Evolutionary conservation across 2,888 invertebrate species (phyloP), one percentile per base, ranked within the genome.

Genomic region (Dicyrtomina minuta): DNA sequence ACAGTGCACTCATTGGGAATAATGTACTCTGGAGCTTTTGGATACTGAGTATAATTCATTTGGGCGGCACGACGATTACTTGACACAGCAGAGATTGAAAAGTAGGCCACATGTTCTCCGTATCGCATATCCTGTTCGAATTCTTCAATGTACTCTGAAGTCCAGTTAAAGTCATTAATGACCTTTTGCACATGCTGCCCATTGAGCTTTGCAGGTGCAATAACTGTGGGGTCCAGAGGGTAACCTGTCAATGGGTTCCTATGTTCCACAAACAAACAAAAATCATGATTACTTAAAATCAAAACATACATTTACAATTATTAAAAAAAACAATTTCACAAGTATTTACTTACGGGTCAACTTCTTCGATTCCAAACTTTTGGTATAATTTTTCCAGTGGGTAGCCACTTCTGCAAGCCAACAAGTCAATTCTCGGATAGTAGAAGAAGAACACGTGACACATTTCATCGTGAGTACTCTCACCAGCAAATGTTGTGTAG

Each of bases 381-480:
- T 89, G 88, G 78, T 92, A 92, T 81, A 92, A 89, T 79, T 91
- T 90, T 61, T 89, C 87, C 0, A 92, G 90, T 0, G 92, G 92
- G 0, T 91, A 90, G 88, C 91, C 91, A 22, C 91, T 92, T 80
- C 90, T 91, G 80, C 93, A 93, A 0, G 90, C 91, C 0, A 91
- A 89, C 12, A 93, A 83, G 64, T 89, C 87, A 0, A 90, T 90
- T 68, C 89, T 86, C 0, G 93, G 93, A 81, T 93, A 93, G 82
- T 93, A 91, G 4, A 91, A 83, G 0, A 92, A 85, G 80, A 92
- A 93, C 0, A 92, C 90, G 2, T 93, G 83, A 78, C 93, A 93
- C 91, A 92, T 93, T 83, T 93, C 93, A 83, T 93, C 91, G 68
- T 87, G 86, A 0, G 91, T 90, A 0, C 92, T 90, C 81, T 91